Evolutionary conservation across 2,113 vertebrate genomes (phyloP), one percentile per base, ranked within the genome.

Genomic region (Natator depressus): DNA sequence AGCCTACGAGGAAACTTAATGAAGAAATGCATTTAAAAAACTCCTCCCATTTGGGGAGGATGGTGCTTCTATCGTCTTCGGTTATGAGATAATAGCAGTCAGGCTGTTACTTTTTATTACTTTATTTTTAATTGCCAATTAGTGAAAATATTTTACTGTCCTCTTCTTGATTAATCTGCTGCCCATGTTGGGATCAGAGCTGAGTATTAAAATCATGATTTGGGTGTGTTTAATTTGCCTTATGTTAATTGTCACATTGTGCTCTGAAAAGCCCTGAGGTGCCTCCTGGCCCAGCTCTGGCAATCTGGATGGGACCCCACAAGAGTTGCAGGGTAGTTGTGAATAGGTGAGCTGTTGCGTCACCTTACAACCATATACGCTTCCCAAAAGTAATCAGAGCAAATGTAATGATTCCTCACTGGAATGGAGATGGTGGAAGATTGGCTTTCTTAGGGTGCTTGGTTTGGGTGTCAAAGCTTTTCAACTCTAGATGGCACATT

Each of bases 21-120:
- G 96, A 95, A 95, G 96, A 96, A 95, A 96, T 92, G 84, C 57
- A 88, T 95, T 97, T 79, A 86, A 88, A 85, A 47, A 82, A 14
- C 89, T 84, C 62, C 72, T 11, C 89, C 86, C 87, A 95, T 94
- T 96, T 89, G 91, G 88, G 59, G 85, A 95, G 85, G 55, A 59
- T 16, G 62, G 50, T 91, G 83, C 85, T 93, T 94, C 91, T 88
- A n/a, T 81, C 86, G 19, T 85, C 92, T 83, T 90, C 90, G 92
- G 80, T 94, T 85, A 82, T 85, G 57, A 89, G 91, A 84, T 27
- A 95, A 83, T 88, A 93, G 24, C 46, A 87, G 82, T 88, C 92
- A 87, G 82, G 22, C 91, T 94, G 82, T 50, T 91, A 47, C 90
- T 91, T 95, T 95, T 93, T 62, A 72, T 92, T 94, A 90, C 47